These are phyloP conservation scores for Adelognathus sp. DNA, from an alignment of 2,888 invertebrate genomes.

Conservation along the genomic window DNA sequence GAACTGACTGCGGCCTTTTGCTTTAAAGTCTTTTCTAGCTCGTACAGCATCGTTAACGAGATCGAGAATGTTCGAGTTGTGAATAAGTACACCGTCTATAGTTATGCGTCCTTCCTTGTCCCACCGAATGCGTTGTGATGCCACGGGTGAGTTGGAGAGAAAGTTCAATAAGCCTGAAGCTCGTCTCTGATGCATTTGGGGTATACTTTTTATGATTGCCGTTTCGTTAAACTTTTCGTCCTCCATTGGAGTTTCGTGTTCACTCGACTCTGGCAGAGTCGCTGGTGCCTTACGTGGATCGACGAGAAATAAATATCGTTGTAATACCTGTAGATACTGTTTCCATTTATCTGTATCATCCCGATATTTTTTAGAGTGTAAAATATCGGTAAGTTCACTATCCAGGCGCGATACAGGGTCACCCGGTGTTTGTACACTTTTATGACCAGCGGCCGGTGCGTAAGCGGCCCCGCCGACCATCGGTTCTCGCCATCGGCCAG, in stretches of 20 bases:
- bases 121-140: not conserved
- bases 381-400: slow-evolving; percentile 1
- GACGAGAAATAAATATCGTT: not conserved
- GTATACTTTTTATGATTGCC: not conserved
- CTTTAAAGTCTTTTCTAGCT: slow-evolving; percentile 1
- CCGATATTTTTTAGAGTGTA: not conserved
- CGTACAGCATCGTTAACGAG: slow-evolving; percentile 30
- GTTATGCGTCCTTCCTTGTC: not conserved
- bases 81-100: not conserved
- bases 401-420: slow-evolving; percentile 2
- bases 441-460: not conserved
- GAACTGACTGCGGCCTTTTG: slow-evolving; percentile 17
- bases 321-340: not conserved
- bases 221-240: not conserved
- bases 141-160: not conserved
- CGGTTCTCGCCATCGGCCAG: not conserved
- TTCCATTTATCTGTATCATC: not conserved
- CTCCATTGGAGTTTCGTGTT: not conserved
- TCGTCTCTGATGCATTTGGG: not conserved
- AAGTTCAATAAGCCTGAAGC: no score
- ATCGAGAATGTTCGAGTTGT: slow-evolving; percentile 29
- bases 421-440: slow-evolving; percentile 13
- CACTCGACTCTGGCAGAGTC: not conserved
- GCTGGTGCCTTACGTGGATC: not conserved
- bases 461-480: not conserved